Base-by-base conservation (phyloP, 2,888 invertebrate species). In the Pyrgus malvae region DNA sequence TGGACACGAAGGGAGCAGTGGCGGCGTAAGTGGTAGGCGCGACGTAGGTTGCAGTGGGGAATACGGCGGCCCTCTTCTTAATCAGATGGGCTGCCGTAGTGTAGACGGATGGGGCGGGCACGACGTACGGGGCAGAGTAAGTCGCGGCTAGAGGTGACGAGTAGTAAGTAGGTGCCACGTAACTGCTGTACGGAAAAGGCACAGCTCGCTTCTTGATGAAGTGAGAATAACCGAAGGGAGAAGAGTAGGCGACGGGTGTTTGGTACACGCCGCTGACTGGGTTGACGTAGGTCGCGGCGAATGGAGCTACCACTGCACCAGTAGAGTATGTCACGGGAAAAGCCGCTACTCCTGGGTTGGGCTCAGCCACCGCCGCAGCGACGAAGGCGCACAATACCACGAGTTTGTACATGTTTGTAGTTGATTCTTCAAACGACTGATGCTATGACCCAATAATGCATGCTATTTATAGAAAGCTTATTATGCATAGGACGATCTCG, bases 361-460 rank as follows among this genome's bases (percentile, higher is more conserved):
- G 41, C 11, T 50, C 50, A 17, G 50, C 93, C 48, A 82, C 69
- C 63, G 83, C 92, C 65, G 90, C 81, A 65, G 92, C 92, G 67
- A 93, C 69, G 68, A 93, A 79, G 76, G 91, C 91, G 74, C 87
- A 92, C 90, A 93, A 88, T 71, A 91, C 91, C 80, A 92, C 90
- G 80, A 87, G 65, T 71, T 87, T 89, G 70, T 77, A 87, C 88
- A 90, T 90, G 35, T 67, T 74, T 84, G 78, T 75, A 78, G 70
- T 81, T 74, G 79, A 81, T 76, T 65, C 57, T 23, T 48, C 66
- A 65, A 70, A 72, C 77, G 70, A 85, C 80, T 88, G 86, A 85
- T 85, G 70, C 69, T 63, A 41, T 48, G 14, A 21, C 12, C 14
- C 44, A 51, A 31, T 42, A 31, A 17, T 16, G 17, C 25, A 40